Conservation (phyloP, 2,888 invertebrate genomes). For the Cephus nigrinus region DNA sequence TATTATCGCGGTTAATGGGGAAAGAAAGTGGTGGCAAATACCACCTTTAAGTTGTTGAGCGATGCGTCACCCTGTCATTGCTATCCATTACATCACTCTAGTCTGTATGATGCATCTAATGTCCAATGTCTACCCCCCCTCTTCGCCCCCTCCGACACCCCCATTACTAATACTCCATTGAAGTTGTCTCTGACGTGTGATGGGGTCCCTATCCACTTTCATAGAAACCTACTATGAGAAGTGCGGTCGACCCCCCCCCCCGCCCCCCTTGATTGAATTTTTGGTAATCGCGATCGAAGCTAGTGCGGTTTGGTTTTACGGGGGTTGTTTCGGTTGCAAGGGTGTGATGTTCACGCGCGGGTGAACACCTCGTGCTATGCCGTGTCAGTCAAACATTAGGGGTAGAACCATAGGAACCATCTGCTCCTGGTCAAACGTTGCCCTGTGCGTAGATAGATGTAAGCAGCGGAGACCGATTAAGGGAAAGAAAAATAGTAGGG, state of each 20-base stretch:
- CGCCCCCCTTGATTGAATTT: background rate
- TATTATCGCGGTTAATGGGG: constrained; percentile 42
- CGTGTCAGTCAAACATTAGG: background rate
- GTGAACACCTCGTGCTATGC: background rate
- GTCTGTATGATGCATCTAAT: background rate
- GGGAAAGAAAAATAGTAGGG: background rate
- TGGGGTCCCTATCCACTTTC: too few relatives aligned
- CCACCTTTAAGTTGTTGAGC: background rate
- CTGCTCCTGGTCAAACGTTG: background rate
- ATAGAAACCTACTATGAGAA: too few relatives aligned
- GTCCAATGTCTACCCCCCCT: background rate
- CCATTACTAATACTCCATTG: too few relatives aligned
- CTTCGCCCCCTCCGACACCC: too few relatives aligned
- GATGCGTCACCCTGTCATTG: background rate
- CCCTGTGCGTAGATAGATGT: background rate
- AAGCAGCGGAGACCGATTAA: background rate
- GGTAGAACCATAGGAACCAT: background rate
- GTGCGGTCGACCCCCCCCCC: too few relatives aligned
- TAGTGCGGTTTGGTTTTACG: background rate
- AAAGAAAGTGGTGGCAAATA: constrained; percentile 41
- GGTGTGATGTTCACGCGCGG: background rate
- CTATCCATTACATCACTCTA: background rate
- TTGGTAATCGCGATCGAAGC: background rate
- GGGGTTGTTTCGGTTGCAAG: background rate
- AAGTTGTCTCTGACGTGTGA: too few relatives aligned